Percentiles rank a stretch among this genome's conserved stretches.
phyloP scores from a whole-genome alignment of 2,113 vertebrate species.

The Rattus rattus region DNA sequence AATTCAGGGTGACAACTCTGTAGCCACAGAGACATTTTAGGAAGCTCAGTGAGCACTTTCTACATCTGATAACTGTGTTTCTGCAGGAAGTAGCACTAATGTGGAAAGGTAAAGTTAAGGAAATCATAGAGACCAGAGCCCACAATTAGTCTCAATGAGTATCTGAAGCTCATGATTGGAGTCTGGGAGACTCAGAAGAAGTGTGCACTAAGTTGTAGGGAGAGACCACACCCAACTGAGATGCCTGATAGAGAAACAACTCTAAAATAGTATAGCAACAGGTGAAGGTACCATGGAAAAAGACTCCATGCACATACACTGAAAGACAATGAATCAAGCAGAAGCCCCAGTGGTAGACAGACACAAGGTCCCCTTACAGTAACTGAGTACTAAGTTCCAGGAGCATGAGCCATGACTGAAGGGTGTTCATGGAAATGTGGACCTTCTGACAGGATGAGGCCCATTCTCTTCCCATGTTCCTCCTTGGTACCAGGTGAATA shows the following conservation, averaged over 20 bases:
- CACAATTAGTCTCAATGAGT: too few relatives aligned
- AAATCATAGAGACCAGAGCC: background rate
- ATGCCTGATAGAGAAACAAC: background rate
- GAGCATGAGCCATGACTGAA: background rate
- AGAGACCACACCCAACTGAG: too few relatives aligned
- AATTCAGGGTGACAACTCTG: background rate
- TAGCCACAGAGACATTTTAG: background rate
- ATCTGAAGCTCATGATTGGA: too few relatives aligned
- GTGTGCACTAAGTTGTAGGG: too few relatives aligned
- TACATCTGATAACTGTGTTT: background rate
- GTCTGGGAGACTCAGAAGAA: background rate
- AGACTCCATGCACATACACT: too few relatives aligned
- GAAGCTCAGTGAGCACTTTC: too few relatives aligned
- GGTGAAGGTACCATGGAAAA: background rate
- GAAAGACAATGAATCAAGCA: background rate
- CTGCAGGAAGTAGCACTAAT: background rate
- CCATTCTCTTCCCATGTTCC: background rate
- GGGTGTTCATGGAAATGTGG: accelerated
- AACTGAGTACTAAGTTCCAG: too few relatives aligned
- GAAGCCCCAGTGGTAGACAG: too few relatives aligned
- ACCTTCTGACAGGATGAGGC: accelerated
- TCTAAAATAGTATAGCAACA: background rate
- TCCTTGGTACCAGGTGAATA: background rate
- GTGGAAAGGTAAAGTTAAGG: background rate
- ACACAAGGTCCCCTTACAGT: too few relatives aligned